Conservation (phyloP, 2,797 vertebrate genomes). For the Catamblyrhynchus diadema region DNA sequence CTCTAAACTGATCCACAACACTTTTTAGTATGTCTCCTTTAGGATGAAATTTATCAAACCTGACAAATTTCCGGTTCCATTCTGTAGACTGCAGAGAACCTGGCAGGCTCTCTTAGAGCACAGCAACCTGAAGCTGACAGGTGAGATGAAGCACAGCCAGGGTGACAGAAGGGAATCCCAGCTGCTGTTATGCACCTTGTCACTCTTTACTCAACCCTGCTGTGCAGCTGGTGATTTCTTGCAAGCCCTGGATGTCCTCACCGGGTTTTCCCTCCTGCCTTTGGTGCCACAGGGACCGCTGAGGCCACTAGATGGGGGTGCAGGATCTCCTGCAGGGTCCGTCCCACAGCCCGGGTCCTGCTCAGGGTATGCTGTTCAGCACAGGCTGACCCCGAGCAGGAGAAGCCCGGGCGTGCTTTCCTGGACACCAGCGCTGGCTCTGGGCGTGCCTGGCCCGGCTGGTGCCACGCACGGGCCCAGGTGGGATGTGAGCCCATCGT, state of each 20-base stretch:
- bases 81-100: neutral
- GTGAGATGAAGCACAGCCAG: neutral
- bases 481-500: fast-evolving
- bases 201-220: neutral
- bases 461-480: neutral
- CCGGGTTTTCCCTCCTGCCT: neutral
- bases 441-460: fast-evolving
- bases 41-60: neutral
- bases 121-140: neutral
- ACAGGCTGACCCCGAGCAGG: fast-evolving
- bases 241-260: neutral
- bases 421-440: fast-evolving
- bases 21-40: neutral
- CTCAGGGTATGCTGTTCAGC: fast-evolving
- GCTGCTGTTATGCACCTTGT: fast-evolving
- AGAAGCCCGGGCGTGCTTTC: fast-evolving
- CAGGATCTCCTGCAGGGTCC: neutral
- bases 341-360: neutral
- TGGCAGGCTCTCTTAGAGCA: fast-evolving
- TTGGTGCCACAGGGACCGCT: neutral
- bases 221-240: neutral
- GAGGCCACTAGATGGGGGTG: constrained; percentile 49
- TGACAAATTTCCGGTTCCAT: neutral
- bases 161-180: neutral
- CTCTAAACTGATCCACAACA: neutral